phyloP scores from a whole-genome alignment of 2,797 vertebrate species.

The Sebastes reedi region DNA sequence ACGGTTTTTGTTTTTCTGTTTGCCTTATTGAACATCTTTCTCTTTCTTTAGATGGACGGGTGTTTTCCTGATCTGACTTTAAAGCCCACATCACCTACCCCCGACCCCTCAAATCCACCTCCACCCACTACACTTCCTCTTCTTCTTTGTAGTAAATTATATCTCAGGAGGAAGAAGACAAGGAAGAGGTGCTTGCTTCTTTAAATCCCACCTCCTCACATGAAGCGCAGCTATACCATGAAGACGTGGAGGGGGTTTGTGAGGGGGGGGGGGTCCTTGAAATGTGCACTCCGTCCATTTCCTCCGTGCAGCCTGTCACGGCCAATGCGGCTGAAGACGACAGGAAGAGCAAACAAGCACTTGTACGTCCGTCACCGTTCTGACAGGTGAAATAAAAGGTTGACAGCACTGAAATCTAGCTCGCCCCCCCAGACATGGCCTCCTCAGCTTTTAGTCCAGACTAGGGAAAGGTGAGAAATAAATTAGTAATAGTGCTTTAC shows the following conservation, averaged over 20 bases:
- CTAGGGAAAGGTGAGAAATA: slow-evolving; percentile 88
- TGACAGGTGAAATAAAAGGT: slow-evolving; percentile 90
- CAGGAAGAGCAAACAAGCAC: slow-evolving; percentile 88
- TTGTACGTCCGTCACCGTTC: slow-evolving; percentile 88
- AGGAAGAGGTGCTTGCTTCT: slow-evolving; percentile 28
- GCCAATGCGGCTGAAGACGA: slow-evolving; percentile 82
- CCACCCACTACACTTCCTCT: slow-evolving; percentile 28
- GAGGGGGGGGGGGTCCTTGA: slow-evolving; percentile 51
- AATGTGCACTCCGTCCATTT: slow-evolving; percentile 69
- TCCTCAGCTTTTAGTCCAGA: slow-evolving; percentile 80
- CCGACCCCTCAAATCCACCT: slow-evolving; percentile 9
- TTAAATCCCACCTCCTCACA: slow-evolving; percentile 49
- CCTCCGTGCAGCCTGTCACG: slow-evolving; percentile 85
- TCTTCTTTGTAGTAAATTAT: slow-evolving; percentile 72
- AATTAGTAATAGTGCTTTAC: slow-evolving; percentile 90
- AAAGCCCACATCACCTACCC: not conserved
- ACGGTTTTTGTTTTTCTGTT: not conserved
- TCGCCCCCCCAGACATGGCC: slow-evolving; percentile 77
- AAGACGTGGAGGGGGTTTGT: slow-evolving; percentile 40
- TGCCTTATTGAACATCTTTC: slow-evolving; percentile 10
- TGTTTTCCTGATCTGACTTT: slow-evolving; percentile 18
- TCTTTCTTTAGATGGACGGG: slow-evolving; percentile 17
- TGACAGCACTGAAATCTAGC: slow-evolving; percentile 88
- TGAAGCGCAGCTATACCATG: slow-evolving; percentile 25
- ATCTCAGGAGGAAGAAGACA: slow-evolving; percentile 65